These are phyloP conservation scores for Botia almorhae DNA, from an alignment of 2,797 vertebrate species.

Conservation along the genomic window DNA sequence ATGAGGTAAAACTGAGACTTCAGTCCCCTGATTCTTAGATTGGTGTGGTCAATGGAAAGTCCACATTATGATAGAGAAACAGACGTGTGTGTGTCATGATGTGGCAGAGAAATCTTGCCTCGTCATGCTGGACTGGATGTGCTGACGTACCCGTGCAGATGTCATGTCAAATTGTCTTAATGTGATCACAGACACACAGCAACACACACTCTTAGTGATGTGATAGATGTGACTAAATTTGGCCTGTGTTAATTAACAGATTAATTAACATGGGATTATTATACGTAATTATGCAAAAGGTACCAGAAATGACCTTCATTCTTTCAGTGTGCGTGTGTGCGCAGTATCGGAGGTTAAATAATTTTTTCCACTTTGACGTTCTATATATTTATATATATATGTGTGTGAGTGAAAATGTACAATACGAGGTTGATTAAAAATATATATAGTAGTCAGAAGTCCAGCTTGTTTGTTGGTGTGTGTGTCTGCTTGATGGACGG, in stretches of 20 bases:
- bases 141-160: slow-evolving; percentile 68
- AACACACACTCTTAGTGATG: background rate
- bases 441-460: slow-evolving; percentile 32
- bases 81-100: slow-evolving; percentile 50
- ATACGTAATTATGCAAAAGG: slow-evolving; percentile 16
- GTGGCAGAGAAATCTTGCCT: slow-evolving; percentile 71
- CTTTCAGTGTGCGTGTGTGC: background rate
- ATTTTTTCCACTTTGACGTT: background rate
- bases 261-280: slow-evolving; percentile 14
- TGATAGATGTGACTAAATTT: slow-evolving; percentile 3
- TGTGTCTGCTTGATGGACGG: slow-evolving; percentile 27
- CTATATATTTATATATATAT: too few species aligned
- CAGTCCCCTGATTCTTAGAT: background rate
- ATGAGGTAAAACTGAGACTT: background rate
- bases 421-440: background rate
- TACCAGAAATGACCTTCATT: background rate
- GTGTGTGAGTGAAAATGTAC: too few species aligned
- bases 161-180: slow-evolving; percentile 62
- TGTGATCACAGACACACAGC: background rate
- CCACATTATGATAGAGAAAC: background rate
- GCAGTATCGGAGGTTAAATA: background rate
- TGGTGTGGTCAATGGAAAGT: background rate
- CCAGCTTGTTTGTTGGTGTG: slow-evolving; percentile 7
- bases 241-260: background rate
- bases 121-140: slow-evolving; percentile 72